Percentiles rank a stretch among this genome's conserved stretches.
These are phyloP conservation scores for Oryzias woworae DNA, from an alignment of 2,113 vertebrate genomes.

Conservation along the genomic window DNA sequence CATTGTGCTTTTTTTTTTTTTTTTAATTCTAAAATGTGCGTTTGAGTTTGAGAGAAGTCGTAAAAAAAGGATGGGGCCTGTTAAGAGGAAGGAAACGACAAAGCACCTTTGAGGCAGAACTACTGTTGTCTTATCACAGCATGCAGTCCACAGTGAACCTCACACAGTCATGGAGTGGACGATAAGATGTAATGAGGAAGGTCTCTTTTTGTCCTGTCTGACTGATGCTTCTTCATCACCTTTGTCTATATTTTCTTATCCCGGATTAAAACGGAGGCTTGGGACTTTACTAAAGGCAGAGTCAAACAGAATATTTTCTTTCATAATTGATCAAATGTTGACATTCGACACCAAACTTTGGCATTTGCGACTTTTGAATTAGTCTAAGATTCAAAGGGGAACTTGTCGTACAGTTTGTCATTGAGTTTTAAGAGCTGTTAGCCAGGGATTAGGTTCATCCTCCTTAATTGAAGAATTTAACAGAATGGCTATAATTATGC, in stretches of 20 bases:
- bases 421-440: too few relatives aligned
- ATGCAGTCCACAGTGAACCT: not conserved
- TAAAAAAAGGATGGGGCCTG: conserved; percentile 3
- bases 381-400: not conserved
- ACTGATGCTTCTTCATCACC: conserved; percentile 6
- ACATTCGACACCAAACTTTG: conserved; percentile 8
- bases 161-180: not conserved
- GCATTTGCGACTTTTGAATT: conserved; percentile 18
- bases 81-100: conserved; percentile 25
- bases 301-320: conserved; percentile 6
- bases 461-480: too few relatives aligned
- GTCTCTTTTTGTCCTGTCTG: conserved; percentile 1
- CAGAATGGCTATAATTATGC: too few relatives aligned
- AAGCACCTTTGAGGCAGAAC: conserved; percentile 8
- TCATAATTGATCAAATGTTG: conserved; percentile 5
- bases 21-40: not conserved
- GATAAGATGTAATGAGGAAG: conserved; percentile 10
- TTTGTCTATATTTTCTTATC: conserved; percentile 22
- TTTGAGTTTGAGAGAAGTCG: not conserved
- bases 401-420: too few relatives aligned
- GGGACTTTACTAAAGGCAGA: too few relatives aligned
- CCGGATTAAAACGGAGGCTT: conserved; percentile 15
- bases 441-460: too few relatives aligned
- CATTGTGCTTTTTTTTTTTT: not conserved
- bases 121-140: conserved; percentile 11